Percentiles rank a stretch among this genome's conserved stretches.
phyloP scores from a whole-genome alignment of 1,140 invertebrate species.

The Probaryconus sp. region DNA sequence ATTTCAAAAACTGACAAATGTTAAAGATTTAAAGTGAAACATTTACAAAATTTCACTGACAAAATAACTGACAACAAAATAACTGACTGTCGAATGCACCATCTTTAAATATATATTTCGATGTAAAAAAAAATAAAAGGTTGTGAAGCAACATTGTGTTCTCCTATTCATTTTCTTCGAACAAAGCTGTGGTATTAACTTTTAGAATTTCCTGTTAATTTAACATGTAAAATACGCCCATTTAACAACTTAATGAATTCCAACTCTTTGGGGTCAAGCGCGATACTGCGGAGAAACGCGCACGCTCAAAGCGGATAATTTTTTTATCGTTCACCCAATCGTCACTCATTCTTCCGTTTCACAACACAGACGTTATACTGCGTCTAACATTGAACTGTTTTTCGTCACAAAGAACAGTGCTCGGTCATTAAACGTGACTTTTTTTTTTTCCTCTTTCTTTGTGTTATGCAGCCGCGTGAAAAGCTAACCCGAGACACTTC shows the following conservation, averaged over 20 bases:
- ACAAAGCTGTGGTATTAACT: neutral
- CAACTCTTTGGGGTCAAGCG: slow-evolving; percentile 51
- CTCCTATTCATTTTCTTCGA: no score
- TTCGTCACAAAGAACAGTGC: slow-evolving; percentile 21
- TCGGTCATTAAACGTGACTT: slow-evolving; percentile 21
- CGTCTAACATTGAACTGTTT: slow-evolving; percentile 20
- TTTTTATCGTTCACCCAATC: slow-evolving; percentile 56
- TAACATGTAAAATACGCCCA: slow-evolving; percentile 50
- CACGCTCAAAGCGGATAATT: slow-evolving; percentile 51
- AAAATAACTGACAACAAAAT: no score
- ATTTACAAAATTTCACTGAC: no score
- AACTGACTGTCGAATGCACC: no score
- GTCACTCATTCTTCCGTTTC: slow-evolving; percentile 52
- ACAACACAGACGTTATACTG: slow-evolving; percentile 6
- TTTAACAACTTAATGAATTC: slow-evolving; percentile 55
- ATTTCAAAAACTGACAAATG: no score
- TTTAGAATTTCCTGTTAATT: slow-evolving; percentile 33
- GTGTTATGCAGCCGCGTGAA: slow-evolving; percentile 1
- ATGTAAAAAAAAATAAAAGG: no score
- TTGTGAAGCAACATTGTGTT: no score
- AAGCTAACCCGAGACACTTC: neutral
- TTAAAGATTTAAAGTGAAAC: no score
- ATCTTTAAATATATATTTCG: no score
- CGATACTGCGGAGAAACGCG: slow-evolving; percentile 42
- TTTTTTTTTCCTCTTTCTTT: no score